Percentiles rank a stretch among this genome's conserved stretches.
Conservation (phyloP, 1,140 invertebrate genomes). For the Aphelenchoides besseyi region DNA sequence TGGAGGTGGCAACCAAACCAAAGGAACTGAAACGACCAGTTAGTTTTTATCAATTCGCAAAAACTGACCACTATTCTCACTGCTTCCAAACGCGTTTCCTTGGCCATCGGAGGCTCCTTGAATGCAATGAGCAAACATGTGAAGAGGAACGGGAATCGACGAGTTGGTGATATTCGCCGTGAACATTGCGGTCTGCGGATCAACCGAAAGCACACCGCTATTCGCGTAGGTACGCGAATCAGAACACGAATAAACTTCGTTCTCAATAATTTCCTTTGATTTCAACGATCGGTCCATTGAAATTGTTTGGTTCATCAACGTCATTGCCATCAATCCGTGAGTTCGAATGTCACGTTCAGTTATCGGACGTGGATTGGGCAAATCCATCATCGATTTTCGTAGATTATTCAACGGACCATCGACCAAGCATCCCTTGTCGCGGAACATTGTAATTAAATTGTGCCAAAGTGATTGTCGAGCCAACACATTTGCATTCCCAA, state of each 20-base stretch:
- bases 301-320: not conserved
- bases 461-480: conserved; percentile 97
- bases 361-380: conserved; percentile 91
- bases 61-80: not conserved
- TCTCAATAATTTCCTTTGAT: too few species aligned
- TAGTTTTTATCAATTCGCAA: not conserved
- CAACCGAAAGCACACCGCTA: conserved; percentile 8
- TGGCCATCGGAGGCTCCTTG: not conserved
- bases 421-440: conserved; percentile 90
- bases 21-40: conserved; percentile 15
- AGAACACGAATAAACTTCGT: not conserved
- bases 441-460: conserved; percentile 88
- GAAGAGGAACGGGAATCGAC: conserved; percentile 41
- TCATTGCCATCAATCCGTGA: conserved; percentile 20
- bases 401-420: conserved; percentile 96
- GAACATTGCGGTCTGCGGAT: conserved; percentile 47
- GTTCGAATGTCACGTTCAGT: conserved; percentile 74
- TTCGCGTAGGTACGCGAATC: not conserved
- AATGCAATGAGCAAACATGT: conserved; percentile 39
- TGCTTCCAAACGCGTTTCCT: not conserved
- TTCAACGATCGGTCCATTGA: not conserved
- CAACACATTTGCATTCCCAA: conserved; percentile 96
- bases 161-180: conserved; percentile 26
- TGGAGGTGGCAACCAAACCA: conserved; percentile 11
- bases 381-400: conserved; percentile 92